Evolutionary conservation across 92 coral and sea anemone genomes (phyloP).

Genomic region (Heliopora coerulea): DNA sequence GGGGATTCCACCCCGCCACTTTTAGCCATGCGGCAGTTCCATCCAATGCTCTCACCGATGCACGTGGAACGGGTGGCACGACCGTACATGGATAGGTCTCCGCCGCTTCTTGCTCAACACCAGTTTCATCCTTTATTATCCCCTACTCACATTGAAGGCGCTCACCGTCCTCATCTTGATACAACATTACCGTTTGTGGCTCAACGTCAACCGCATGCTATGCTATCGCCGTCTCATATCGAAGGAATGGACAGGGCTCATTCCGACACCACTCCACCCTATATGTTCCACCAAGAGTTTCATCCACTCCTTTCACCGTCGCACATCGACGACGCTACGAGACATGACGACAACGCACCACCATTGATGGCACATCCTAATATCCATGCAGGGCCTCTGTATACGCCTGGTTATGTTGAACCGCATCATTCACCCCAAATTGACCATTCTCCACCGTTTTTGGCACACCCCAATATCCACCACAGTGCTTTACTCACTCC

Average conservation of each 20-base stretch:
- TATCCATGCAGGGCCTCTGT: constrained; percentile 33
- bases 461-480: constrained; percentile 29
- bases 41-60: constrained; percentile 30
- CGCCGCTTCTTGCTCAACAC: constrained; percentile 36
- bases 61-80: constrained; percentile 28
- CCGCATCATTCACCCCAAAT: constrained; percentile 41
- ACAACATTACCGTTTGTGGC: constrained; percentile 29
- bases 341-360: constrained; percentile 27
- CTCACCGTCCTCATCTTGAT: constrained; percentile 24
- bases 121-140: constrained; percentile 33
- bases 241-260: constrained; percentile 34
- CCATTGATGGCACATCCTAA: constrained; percentile 42
- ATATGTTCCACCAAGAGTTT: constrained; percentile 33
- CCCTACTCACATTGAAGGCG: constrained; percentile 41
- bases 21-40: constrained; percentile 29
- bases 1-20: constrained; percentile 41
- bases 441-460: constrained; percentile 35
- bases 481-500: constrained; percentile 25
- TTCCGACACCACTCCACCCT: constrained; percentile 37
- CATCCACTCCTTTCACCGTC: constrained; percentile 37
- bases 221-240: constrained; percentile 38
- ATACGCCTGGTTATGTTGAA: constrained; percentile 36
- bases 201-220: constrained; percentile 24
- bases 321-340: constrained; percentile 30
- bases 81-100: constrained; percentile 14